Evolutionary conservation across 2,113 vertebrate species (phyloP), one percentile per base, ranked within the genome.

Genomic region (Proterorhinus semilunaris): DNA sequence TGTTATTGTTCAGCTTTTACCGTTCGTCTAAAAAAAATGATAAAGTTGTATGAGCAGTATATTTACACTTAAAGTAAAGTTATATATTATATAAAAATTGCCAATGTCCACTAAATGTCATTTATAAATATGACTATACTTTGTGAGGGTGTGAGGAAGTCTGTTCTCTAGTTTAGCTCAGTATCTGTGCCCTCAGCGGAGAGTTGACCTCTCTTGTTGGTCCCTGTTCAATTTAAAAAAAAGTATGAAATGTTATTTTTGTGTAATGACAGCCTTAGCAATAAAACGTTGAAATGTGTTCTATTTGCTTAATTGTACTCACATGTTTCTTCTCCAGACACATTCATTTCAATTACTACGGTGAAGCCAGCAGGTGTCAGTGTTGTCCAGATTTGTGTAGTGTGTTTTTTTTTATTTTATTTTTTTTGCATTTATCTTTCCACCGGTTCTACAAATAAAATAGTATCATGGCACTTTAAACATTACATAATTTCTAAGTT

Each of bases 21-120:
- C 81, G 77, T 27, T 27, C 1, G 27, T 36, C 27, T 36, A 36
- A 36, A 66, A 66, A 13, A 42, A 78, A 72, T 93, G 71, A 90
- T 90, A 92, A 92, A 89, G 74, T 82, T 93, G 43, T 76, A 75
- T 84, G 65, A 49, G 65, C 63, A 11, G 68, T 74, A 79, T 86
- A 85, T 84, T 87, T 81, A 86, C 84, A 79, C 76, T 61, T 42
- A 51, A 82, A 83, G 72, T 73, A 84, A 72, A 87, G 70, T 81
- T 84, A 85, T 83, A 83, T 85, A 84, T 78, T 83, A 78, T 83
- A 82, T 85, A 74, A 63, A 59, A 83, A 71, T 76, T 87, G 66
- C 78, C 81, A 86, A 87, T 82, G 71, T 83, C 71, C 80, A 68
- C 87, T 83, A 15, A 58, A 42, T 6, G 55, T 42, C 55, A 58